Evolutionary conservation across 2,888 invertebrate genomes (phyloP).

Genomic region (Trisateles emortualis): DNA sequence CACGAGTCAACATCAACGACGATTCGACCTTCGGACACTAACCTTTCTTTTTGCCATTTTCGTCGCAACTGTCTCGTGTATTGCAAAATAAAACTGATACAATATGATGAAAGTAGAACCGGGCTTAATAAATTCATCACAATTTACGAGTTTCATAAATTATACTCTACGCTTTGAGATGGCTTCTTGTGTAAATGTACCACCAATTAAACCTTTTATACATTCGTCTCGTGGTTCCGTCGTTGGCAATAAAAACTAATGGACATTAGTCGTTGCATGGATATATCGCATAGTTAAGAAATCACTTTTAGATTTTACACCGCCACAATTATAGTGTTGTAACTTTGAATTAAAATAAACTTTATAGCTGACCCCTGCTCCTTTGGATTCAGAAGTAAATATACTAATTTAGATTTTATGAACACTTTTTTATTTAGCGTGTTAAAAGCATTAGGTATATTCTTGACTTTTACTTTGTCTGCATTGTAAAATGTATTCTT

Average conservation of each 20-base stretch:
- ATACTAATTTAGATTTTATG: conserved; percentile 40
- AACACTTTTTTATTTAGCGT: not conserved
- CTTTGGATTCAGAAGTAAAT: conserved; percentile 51
- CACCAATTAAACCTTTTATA: conserved; percentile 42
- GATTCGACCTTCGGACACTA: conserved; percentile 51
- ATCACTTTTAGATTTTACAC: conserved; percentile 54
- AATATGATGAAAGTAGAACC: conserved; percentile 40
- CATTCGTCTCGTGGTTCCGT: conserved; percentile 25
- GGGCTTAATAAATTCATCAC: conserved; percentile 41
- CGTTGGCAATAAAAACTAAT: conserved; percentile 50
- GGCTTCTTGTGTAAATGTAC: conserved; percentile 27
- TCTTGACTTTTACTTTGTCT: not conserved
- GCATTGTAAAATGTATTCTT: no score
- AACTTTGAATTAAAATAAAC: conserved; percentile 60
- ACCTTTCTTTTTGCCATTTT: conserved; percentile 46
- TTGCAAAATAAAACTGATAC: conserved; percentile 40
- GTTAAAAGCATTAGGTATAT: not conserved
- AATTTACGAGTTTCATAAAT: conserved; percentile 38
- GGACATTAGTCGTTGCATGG: conserved; percentile 40
- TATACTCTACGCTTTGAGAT: conserved; percentile 21
- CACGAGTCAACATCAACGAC: conserved; percentile 45
- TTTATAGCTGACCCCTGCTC: conserved; percentile 56
- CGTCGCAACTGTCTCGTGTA: conserved; percentile 25
- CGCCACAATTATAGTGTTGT: conserved; percentile 51
- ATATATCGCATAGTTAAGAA: conserved; percentile 52